Base-by-base conservation (phyloP, 1,140 invertebrate genomes). In the Aculops lycopersici region DNA sequence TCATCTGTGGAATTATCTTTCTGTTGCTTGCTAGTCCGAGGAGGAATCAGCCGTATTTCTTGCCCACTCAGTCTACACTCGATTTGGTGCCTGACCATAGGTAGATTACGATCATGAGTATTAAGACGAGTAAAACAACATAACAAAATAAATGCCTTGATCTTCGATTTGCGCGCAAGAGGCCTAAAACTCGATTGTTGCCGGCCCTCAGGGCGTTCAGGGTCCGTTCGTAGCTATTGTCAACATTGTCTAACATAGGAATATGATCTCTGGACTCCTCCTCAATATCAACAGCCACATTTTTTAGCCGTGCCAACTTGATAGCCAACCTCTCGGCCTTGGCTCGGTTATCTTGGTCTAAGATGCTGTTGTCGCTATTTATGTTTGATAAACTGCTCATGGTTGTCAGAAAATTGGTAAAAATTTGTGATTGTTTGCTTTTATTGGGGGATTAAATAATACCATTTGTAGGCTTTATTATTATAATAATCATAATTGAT, bases 221-320 rank as follows among this genome's bases (percentile, higher is more conserved):
- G 8, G 24, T n/a, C n/a, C n/a, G 8, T 50, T 15, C 52, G 55
- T 42, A 55, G 24, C 8, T n/a, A 8, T 8, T 31, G n/a, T 31
- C 24, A 8, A n/a, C 24, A 8, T n/a, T n/a, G n/a, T 31, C 24
- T 31, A 31, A n/a, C 24, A 31, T 8, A 8, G 24, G 24, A 8
- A 31, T n/a, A 31, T 31, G 24, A 31, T 31, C 24, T n/a, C 24
- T 31, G 8, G 24, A 8, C 24, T 31, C 24, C 8, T n/a, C 24
- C n/a, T 31, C 24, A 31, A 31, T 31, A 31, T 31, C 24, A 8
- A 31, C 24, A 31, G 24, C 24, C 8, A 31, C 24, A 8, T 8
- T 8, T 31, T 31, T 31, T 8, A 31, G 24, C 8, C n/a, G 24
- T 8, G 24, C 24, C 24, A 31, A 8, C 24, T 31, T 31, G 8